These are phyloP conservation scores for Isichthys henryi DNA, from an alignment of 2,113 vertebrate species.

Conservation along the genomic window DNA sequence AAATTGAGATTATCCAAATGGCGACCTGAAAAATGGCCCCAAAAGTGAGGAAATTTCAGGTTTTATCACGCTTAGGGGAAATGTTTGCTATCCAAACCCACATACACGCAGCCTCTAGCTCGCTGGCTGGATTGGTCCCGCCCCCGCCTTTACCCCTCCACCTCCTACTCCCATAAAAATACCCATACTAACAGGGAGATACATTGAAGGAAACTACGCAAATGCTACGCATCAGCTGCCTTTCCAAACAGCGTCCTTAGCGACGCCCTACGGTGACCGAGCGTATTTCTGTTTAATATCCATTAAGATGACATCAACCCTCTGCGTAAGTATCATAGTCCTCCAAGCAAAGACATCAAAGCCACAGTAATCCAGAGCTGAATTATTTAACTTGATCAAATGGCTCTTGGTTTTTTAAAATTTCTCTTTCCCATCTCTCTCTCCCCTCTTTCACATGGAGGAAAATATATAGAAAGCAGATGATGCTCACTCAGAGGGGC, in stretches of 20 bases:
- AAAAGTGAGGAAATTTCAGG: no score
- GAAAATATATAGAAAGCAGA: background rate
- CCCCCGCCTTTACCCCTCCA: background rate
- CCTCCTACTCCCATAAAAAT: background rate
- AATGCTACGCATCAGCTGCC: background rate
- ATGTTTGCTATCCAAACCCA: background rate
- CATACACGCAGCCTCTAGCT: background rate
- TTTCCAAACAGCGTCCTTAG: background rate
- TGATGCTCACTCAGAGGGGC: background rate
- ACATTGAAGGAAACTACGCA: background rate
- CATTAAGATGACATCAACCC: constrained; percentile 11
- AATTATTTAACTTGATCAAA: constrained; percentile 12
- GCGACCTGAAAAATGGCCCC: no score
- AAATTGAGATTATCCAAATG: no score
- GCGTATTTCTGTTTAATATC: constrained; percentile 4
- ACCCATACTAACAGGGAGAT: background rate
- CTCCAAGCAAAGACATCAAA: constrained; percentile 1
- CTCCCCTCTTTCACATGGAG: background rate
- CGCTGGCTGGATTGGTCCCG: background rate
- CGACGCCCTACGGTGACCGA: background rate
- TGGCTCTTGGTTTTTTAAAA: background rate
- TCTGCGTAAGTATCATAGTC: background rate
- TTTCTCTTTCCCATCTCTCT: background rate
- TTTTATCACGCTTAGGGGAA: background rate
- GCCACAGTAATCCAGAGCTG: constrained; percentile 1